phyloP scores from a whole-genome alignment of 2,888 invertebrate genomes.

The Pomacea canaliculata region DNA sequence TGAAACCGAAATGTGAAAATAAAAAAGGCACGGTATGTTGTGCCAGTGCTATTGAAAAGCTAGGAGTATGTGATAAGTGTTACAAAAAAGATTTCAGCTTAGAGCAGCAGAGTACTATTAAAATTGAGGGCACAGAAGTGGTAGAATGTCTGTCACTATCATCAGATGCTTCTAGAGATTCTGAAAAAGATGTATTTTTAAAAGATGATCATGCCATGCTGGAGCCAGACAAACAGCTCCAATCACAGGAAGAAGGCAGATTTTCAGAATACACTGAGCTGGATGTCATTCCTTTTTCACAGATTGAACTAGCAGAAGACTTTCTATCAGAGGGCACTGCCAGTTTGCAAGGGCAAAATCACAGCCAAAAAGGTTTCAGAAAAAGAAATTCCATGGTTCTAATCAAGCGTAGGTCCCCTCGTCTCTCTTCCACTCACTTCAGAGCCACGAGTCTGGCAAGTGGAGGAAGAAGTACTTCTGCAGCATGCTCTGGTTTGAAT shows the following conservation, averaged over 20 bases:
- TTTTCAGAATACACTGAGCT: slow-evolving; percentile 37
- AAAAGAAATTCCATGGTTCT: slow-evolving; percentile 24
- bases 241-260: too few relatives aligned
- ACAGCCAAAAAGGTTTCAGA: neutral
- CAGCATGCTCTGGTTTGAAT: too few relatives aligned
- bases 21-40: too few relatives aligned
- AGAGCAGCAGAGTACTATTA: too few relatives aligned
- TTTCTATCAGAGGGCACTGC: slow-evolving; percentile 30
- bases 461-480: neutral
- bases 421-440: slow-evolving; percentile 26
- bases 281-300: slow-evolving; percentile 37
- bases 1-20: too few relatives aligned
- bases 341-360: neutral
- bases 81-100: too few relatives aligned
- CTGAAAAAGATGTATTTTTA: too few relatives aligned
- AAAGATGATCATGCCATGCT: too few relatives aligned
- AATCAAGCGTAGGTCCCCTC: slow-evolving; percentile 36
- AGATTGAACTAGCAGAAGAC: slow-evolving; percentile 36
- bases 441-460: neutral
- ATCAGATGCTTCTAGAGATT: too few relatives aligned
- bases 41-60: neutral
- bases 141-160: too few relatives aligned
- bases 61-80: neutral
- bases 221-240: too few relatives aligned
- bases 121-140: too few relatives aligned